A percentile compares a stretch with the other conserved stretches of the same genome.
Evolutionary conservation across 2,888 invertebrate genomes (phyloP).

Genomic region (Campaea margaritaria): DNA sequence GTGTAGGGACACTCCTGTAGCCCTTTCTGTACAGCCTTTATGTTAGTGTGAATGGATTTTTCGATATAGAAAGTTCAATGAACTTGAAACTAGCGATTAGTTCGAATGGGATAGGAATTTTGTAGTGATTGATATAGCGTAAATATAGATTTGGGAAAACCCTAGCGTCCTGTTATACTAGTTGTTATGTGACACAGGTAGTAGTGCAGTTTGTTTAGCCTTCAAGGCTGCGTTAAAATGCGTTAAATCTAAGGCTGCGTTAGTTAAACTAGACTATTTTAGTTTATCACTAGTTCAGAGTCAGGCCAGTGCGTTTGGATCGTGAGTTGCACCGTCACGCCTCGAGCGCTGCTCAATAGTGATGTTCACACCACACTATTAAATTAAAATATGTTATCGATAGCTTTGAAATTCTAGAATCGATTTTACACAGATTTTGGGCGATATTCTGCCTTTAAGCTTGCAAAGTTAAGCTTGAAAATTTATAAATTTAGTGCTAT

Average conservation of each 20-base stretch:
- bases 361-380: slow-evolving; percentile 28
- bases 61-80: slow-evolving; percentile 46
- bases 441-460: no score
- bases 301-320: slow-evolving; percentile 51
- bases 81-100: slow-evolving; percentile 37
- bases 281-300: slow-evolving; percentile 27
- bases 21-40: slow-evolving; percentile 40
- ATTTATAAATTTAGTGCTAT: no score
- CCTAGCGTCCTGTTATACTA: no score
- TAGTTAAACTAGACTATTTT: neutral
- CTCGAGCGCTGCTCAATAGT: slow-evolving; percentile 42
- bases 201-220: no score
- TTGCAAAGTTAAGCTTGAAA: no score
- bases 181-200: no score
- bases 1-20: slow-evolving; percentile 52
- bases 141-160: neutral
- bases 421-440: no score
- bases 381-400: no score
- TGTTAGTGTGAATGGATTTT: slow-evolving; percentile 44
- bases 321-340: slow-evolving; percentile 61
- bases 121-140: neutral
- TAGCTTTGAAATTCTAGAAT: no score
- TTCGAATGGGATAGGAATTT: slow-evolving; percentile 3
- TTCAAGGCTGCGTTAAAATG: no score
- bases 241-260: no score